Evolutionary conservation across 2,797 vertebrate genomes (phyloP).

Genomic region (Pogonophryne albipinna): DNA sequence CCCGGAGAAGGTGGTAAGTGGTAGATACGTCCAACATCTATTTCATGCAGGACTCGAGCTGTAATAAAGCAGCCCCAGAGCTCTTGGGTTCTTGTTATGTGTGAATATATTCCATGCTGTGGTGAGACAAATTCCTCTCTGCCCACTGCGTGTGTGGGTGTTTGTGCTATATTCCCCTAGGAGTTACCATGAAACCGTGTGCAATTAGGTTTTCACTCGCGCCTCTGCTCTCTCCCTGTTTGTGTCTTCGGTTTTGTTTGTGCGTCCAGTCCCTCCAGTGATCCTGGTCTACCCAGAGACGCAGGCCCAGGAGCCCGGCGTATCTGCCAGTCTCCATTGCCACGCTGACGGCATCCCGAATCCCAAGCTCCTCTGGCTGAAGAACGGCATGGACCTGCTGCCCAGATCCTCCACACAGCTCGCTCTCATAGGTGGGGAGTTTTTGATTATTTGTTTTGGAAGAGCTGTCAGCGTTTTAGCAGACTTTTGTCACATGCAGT

Average conservation of each 20-base stretch:
- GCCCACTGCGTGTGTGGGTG: conserved; percentile 58
- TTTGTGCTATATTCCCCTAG: conserved; percentile 58
- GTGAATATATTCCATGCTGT: conserved; percentile 72
- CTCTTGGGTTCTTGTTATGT: conserved; percentile 73
- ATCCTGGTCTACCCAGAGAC: conserved; percentile 96
- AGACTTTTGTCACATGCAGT: conserved; percentile 12
- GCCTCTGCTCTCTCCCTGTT: conserved; percentile 50
- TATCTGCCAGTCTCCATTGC: conserved; percentile 92
- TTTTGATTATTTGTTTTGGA: conserved; percentile 21
- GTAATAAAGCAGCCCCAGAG: conserved; percentile 64
- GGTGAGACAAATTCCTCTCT: conserved; percentile 68
- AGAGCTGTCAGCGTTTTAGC: conserved; percentile 17
- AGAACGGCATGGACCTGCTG: conserved; percentile 93
- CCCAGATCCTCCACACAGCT: conserved; percentile 91
- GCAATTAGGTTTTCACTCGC: conserved; percentile 71
- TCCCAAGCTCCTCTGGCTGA: conserved; percentile 95
- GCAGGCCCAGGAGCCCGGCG: conserved; percentile 95
- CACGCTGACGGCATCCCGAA: conserved; percentile 95
- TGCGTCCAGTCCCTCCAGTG: conserved; percentile 92
- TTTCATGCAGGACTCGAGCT: conserved; percentile 62
- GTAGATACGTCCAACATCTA: conserved; percentile 56
- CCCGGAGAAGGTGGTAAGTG: conserved; percentile 51
- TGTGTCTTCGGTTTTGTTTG: conserved; percentile 55
- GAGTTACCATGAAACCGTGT: conserved; percentile 70
- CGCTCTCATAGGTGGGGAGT: conserved; percentile 89